These are phyloP conservation scores for Meloidogyne hapla DNA, from an alignment of 1,140 invertebrate genomes.

Conservation along the genomic window DNA sequence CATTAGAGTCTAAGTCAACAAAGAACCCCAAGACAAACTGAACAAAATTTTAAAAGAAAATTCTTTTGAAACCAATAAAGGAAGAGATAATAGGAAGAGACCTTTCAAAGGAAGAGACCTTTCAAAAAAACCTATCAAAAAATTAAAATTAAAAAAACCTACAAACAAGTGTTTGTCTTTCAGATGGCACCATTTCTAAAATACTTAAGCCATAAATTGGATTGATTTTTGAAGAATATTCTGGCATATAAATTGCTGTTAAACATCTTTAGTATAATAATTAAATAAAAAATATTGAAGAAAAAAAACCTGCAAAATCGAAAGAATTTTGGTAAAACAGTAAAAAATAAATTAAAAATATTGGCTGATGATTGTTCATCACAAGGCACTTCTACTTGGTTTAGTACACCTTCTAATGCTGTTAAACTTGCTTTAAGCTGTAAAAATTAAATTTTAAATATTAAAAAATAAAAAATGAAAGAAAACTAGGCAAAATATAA, in stretches of 20 bases:
- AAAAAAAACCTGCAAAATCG: conserved; percentile 39
- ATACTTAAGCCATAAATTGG: conserved; percentile 41
- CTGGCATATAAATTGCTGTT: conserved; percentile 43
- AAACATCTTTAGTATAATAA: conserved; percentile 35
- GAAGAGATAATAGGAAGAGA: no score
- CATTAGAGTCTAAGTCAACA: no score
- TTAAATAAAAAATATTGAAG: background rate
- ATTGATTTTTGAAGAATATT: conserved; percentile 35
- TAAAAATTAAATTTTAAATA: conserved; percentile 24
- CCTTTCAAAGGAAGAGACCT: no score
- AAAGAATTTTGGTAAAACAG: conserved; percentile 43
- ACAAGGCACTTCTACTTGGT: conserved; percentile 46
- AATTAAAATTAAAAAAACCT: conserved; percentile 2
- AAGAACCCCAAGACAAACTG: no score
- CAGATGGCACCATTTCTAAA: conserved; percentile 42
- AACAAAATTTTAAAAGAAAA: no score
- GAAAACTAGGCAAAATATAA: no score
- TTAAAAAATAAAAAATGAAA: no score
- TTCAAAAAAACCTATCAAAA: no score
- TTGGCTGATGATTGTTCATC: conserved; percentile 34
- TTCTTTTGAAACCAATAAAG: no score
- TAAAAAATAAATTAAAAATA: conserved; percentile 39
- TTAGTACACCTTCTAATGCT: conserved; percentile 51
- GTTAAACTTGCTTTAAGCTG: conserved; percentile 53
- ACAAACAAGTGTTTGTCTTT: conserved; percentile 55